Conservation (phyloP, 2,888 invertebrate genomes). For the Polydrusus pterygomalis region DNA sequence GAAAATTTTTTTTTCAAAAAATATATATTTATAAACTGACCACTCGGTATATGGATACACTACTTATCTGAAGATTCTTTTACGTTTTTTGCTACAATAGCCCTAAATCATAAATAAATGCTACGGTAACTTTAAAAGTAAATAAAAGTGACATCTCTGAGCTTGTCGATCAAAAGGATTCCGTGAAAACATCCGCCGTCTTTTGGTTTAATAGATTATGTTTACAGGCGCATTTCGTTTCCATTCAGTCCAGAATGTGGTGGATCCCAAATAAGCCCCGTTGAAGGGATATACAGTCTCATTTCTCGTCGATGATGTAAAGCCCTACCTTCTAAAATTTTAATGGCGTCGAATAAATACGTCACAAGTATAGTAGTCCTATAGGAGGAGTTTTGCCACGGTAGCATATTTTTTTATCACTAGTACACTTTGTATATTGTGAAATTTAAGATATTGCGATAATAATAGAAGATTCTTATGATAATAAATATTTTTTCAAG, state of each 20-base stretch:
- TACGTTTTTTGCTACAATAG: too few relatives aligned
- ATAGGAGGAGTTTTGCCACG: slow-evolving; percentile 10
- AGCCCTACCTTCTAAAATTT: slow-evolving; percentile 34
- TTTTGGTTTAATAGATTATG: slow-evolving; percentile 42
- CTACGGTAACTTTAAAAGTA: neutral
- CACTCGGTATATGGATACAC: too few relatives aligned
- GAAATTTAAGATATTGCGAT: too few relatives aligned
- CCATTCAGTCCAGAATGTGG: slow-evolving; percentile 36
- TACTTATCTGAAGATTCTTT: too few relatives aligned
- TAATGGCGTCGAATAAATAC: slow-evolving; percentile 36
- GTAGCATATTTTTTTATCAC: neutral
- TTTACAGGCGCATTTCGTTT: slow-evolving; percentile 41
- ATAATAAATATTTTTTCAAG: too few relatives aligned
- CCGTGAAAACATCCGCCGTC: slow-evolving; percentile 33
- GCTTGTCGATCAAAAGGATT: slow-evolving; percentile 33
- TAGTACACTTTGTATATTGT: slow-evolving; percentile 5
- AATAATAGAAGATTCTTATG: too few relatives aligned
- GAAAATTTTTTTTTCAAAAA: too few relatives aligned
- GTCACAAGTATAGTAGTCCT: slow-evolving; percentile 36
- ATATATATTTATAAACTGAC: too few relatives aligned
- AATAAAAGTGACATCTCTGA: neutral
- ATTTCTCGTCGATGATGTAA: slow-evolving; percentile 38
- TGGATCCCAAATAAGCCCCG: slow-evolving; percentile 41
- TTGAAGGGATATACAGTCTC: slow-evolving; percentile 42
- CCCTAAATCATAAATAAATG: neutral